Base-by-base conservation (phyloP, 2,113 vertebrate species). In the Neomonachus schauinslandi region DNA sequence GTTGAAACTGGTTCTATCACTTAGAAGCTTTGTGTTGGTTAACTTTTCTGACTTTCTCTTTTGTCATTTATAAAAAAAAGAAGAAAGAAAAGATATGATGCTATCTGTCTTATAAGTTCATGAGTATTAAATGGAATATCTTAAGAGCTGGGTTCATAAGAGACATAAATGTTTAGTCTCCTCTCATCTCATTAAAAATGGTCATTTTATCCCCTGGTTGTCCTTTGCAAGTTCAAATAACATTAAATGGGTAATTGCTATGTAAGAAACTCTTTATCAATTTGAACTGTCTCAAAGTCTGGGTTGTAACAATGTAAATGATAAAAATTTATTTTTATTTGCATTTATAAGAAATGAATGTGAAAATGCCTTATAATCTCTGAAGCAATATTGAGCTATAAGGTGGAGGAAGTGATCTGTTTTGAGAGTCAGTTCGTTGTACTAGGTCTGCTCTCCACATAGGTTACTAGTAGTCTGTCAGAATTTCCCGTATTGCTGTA, bases 201-300 rank as follows among this genome's bases (percentile, higher is more conserved):
- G 33, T 36, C 16, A 87, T 14, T 59, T 89, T 92, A 39, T 53
- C 15, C 42, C 21, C 36, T 87, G 14, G 19, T 86, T 77, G 31
- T 88, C 55, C 16, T 95, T 89, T 77, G 77, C 82, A 51, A 88
- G 4, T 80, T 92, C 92, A 65, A 92, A 67, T 15, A 91, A 46
- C 33, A 33, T 92, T 77, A 53, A 83, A 61, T 13, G 33, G 31
- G 24, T 74, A 79, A 21, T 84, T 79, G 36, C n/a, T 76, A 49
- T 67, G 6, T 76, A 83, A 72, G 22, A 79, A 92, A 89, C 77
- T 39, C 12, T 42, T 42, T 91, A 71, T 3, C n/a, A 82, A 28
- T 83, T 83, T 92, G 49, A 69, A 71, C 8, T 39, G 2, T 67
- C 19, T 83, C 10, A 24, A 89, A 92, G 74, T 81, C 12, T 46